Base-by-base conservation (phyloP, 1,140 invertebrate species). In the Papilio helenus region DNA sequence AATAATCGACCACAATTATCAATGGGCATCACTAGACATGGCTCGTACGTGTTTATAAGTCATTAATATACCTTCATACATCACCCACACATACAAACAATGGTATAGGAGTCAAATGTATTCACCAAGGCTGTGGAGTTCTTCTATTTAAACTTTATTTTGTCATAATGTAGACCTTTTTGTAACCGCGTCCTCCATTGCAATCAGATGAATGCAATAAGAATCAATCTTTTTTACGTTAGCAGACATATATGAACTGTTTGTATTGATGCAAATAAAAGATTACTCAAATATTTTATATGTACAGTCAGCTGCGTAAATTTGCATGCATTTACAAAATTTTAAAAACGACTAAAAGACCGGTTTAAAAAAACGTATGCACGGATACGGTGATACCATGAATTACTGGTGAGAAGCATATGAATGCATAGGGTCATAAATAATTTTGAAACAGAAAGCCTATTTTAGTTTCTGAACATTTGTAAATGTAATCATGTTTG, bases 61-160 rank as follows among this genome's bases (percentile, higher is more conserved):
- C 2, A 51, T 51, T 51, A 51, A 51, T 55, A 55, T 55, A 55
- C 51, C 5, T 55, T n/a, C 51, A 55, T 2, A 55, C 51, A 55
- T 55, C 51, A 55, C 51, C 51, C 51, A 55, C 51, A 55, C 51
- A 55, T 4, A n/a, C 49, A 51, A 51, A 51, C 51, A 55, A 55
- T 55, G 8, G n/a, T 18, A 20, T 55, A 18, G 51, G 51, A 55
- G 51, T n/a, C 51, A 55, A 55, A 55, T 55, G 51, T 55, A 55
- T 55, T 55, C 51, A 29, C 20, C 58, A 61, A 61, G 58, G 26
- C 26, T 68, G 58, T 14, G 61, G 23, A 61, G 9, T 61, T 68
- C 61, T 68, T 68, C 61, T 68, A 34, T 68, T 68, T 68, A 68
- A 34, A 68, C 61, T 68, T 68, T 68, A 68, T 68, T 68, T 68